Conservation (phyloP, 2,888 invertebrate species). For the Fissipunctia ypsillon region DNA sequence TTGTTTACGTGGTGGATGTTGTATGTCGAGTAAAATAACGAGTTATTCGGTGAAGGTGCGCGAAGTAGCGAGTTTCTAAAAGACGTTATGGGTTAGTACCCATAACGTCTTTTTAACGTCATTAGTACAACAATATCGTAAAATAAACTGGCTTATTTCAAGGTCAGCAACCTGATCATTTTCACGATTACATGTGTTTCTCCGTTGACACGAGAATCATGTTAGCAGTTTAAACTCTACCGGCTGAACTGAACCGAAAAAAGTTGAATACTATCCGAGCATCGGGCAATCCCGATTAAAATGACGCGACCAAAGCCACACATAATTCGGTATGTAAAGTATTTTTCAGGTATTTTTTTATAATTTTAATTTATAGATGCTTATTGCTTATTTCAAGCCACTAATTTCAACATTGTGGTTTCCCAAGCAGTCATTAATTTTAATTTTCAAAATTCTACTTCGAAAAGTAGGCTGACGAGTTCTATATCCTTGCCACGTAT, state of each 20-base stretch:
- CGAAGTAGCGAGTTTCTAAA: not conserved
- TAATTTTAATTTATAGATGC: too few relatives aligned
- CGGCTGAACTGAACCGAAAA: not conserved
- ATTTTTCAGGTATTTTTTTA: too few relatives aligned
- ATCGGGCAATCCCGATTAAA: too few relatives aligned
- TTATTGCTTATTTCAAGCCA: too few relatives aligned
- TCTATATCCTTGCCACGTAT: too few relatives aligned
- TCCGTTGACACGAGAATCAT: not conserved
- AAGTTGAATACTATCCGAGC: not conserved
- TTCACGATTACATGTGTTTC: not conserved
- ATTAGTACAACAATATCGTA: not conserved
- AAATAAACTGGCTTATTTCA: not conserved
- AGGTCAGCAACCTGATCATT: not conserved
- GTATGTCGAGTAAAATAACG: constrained; percentile 18
- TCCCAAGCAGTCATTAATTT: too few relatives aligned
- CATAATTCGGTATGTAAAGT: too few relatives aligned
- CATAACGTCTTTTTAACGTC: too few relatives aligned
- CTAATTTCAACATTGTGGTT: too few relatives aligned
- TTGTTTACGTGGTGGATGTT: constrained; percentile 27
- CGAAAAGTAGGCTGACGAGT: too few relatives aligned
- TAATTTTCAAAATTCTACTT: too few relatives aligned
- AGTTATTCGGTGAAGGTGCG: constrained; percentile 1
- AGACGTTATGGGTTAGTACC: not conserved
- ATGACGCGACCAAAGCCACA: not conserved
- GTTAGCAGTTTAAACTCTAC: not conserved